Evolutionary conservation across 2,113 vertebrate genomes (phyloP).

Genomic region (Ibidorhyncha struthersii): DNA sequence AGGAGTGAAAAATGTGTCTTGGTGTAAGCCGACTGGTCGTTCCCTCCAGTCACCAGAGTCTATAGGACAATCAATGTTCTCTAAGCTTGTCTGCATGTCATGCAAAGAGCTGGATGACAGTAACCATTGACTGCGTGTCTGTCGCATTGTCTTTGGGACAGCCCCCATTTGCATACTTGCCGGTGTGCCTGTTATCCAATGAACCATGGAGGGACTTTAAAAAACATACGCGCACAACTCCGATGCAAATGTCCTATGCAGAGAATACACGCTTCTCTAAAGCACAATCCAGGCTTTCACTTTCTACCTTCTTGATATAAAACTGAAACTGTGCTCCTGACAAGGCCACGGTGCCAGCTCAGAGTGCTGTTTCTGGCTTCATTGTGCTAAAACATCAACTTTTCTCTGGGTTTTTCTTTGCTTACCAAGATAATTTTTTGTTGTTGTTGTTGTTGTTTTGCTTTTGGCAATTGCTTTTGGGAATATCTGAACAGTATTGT

Average conservation of each 20-base stretch:
- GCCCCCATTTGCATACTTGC: slow-evolving; percentile 62
- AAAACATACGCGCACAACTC: background rate
- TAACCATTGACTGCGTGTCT: slow-evolving; percentile 70
- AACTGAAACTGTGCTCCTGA: background rate
- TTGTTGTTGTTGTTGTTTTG: background rate
- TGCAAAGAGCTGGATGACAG: slow-evolving; percentile 62
- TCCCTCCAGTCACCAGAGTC: slow-evolving; percentile 61
- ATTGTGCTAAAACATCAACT: background rate
- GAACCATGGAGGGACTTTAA: slow-evolving; percentile 34
- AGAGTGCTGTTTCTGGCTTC: background rate
- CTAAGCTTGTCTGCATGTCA: slow-evolving; percentile 71
- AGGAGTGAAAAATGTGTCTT: slow-evolving; percentile 77
- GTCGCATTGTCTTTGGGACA: slow-evolving; percentile 57
- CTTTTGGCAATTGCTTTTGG: background rate
- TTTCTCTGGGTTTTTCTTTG: background rate
- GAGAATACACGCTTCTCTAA: background rate
- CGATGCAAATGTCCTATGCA: background rate
- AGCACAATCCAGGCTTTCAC: slow-evolving; percentile 25
- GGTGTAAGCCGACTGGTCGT: slow-evolving; percentile 71
- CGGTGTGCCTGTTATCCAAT: slow-evolving; percentile 39
- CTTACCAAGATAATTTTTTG: background rate
- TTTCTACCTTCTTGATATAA: background rate
- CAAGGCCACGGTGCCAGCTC: background rate
- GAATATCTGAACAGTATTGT: background rate
- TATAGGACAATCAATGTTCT: slow-evolving; percentile 68